Percentiles rank a stretch among this genome's conserved stretches.
phyloP scores from a whole-genome alignment of 2,113 vertebrate species.

The Sorex fumeus region DNA sequence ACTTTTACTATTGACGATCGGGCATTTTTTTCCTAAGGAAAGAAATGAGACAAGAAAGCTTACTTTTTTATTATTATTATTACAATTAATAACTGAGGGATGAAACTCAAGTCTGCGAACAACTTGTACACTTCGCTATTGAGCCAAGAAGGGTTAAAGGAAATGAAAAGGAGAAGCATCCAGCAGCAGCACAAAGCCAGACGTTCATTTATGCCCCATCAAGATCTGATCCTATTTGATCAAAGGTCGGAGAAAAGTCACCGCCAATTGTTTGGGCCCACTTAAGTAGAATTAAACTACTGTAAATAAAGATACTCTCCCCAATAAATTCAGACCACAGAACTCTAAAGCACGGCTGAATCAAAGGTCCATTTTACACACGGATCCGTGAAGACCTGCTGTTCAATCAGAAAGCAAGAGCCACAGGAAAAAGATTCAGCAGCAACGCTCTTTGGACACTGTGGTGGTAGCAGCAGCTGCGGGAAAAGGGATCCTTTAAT shows the following conservation, averaged over 20 bases:
- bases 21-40: background rate
- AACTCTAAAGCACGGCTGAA: background rate
- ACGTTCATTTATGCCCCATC: background rate
- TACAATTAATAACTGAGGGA: too few relatives aligned
- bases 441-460: background rate
- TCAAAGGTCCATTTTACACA: conserved; percentile 43
- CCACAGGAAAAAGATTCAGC: conserved; percentile 15
- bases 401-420: conserved; percentile 10
- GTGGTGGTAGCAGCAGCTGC: background rate
- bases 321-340: background rate
- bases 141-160: background rate
- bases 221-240: conserved; percentile 24
- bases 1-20: background rate
- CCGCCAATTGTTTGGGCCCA: conserved; percentile 5
- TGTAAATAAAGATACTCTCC: conserved; percentile 56
- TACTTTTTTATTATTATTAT: too few relatives aligned
- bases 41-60: background rate
- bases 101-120: too few relatives aligned
- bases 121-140: too few relatives aligned
- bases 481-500: background rate
- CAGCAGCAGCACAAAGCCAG: conserved; percentile 8
- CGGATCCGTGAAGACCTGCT: background rate
- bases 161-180: conserved; percentile 26
- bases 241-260: conserved; percentile 8
- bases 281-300: conserved; percentile 34